Conservation (phyloP, 2,888 invertebrate species). For the Leptothorax acervorum region DNA sequence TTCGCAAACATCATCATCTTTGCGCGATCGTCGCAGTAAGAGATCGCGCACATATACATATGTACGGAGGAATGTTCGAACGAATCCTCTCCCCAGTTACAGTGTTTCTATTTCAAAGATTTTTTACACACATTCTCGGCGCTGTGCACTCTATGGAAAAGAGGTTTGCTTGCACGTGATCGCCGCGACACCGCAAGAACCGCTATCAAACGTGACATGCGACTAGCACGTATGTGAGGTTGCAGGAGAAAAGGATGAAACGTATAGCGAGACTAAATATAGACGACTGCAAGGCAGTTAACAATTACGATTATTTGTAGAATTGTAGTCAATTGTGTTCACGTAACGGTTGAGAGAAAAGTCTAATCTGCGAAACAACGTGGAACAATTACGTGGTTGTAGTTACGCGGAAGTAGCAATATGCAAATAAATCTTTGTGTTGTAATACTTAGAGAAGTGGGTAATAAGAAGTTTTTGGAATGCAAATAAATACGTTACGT, state of each 20-base stretch:
- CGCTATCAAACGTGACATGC: constrained; percentile 61
- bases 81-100: neutral
- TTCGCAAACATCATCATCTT: constrained; percentile 68
- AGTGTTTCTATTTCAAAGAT: neutral
- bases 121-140: neutral
- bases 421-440: neutral
- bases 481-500: no score
- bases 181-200: neutral
- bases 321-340: no score
- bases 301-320: constrained; percentile 3
- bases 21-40: constrained; percentile 30
- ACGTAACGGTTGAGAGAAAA: neutral
- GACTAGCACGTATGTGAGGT: constrained; percentile 57
- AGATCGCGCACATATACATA: neutral
- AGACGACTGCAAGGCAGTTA: neutral
- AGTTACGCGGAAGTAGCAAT: neutral
- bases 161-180: constrained; percentile 38
- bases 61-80: neutral
- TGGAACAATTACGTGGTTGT: neutral
- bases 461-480: no score
- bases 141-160: neutral
- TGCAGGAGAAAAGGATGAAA: neutral
- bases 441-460: no score
- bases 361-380: neutral
- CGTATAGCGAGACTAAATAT: constrained; percentile 39